phyloP scores from a whole-genome alignment of 2,113 vertebrate species.

The Gavia stellata region DNA sequence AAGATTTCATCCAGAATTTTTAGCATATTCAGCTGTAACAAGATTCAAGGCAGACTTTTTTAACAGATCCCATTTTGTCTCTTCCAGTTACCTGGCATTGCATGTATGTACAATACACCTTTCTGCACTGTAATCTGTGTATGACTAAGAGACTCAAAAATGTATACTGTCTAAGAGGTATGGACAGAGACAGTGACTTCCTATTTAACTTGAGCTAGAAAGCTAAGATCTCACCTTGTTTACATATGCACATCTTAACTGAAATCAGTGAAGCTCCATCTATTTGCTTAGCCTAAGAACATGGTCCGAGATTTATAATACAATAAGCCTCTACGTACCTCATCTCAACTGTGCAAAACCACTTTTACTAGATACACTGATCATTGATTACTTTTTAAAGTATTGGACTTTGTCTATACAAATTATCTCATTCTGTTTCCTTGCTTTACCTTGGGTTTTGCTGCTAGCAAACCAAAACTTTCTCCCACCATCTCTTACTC shows the following conservation, averaged over 20 bases:
- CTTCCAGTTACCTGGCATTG: neutral
- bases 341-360: neutral
- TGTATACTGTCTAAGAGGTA: neutral
- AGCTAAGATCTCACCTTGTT: neutral
- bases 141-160: neutral
- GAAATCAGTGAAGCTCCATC: neutral
- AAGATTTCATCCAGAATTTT: neutral
- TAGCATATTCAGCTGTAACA: neutral
- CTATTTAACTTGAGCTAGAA: neutral
- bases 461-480: neutral
- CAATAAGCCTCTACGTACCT: neutral
- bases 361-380: neutral
- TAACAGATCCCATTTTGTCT: neutral
- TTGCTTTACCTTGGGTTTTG: neutral
- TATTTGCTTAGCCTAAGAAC: neutral
- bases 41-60: neutral
- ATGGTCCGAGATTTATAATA: neutral
- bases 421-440: neutral
- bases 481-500: neutral
- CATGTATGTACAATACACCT: neutral
- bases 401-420: neutral
- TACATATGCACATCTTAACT: neutral
- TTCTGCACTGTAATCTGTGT: neutral
- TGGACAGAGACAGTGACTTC: neutral
- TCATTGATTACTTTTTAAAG: neutral